A percentile compares a stretch with the other conserved stretches of the same genome.
Evolutionary conservation across 2,113 vertebrate species (phyloP).

Genomic region (Eurystomus gularis): DNA sequence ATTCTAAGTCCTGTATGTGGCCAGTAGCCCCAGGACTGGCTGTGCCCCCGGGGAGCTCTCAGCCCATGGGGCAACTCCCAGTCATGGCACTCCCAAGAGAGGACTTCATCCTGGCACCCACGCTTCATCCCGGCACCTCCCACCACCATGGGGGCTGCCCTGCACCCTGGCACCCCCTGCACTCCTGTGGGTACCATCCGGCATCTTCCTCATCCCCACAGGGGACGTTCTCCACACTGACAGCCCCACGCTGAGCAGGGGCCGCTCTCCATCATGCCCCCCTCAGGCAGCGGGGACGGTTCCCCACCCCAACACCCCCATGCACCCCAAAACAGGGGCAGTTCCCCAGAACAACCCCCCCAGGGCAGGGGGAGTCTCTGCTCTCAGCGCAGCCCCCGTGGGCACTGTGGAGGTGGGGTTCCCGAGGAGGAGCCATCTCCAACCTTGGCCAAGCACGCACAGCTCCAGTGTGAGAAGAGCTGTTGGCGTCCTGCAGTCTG

Average conservation of each 20-base stretch:
- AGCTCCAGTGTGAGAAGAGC: background rate
- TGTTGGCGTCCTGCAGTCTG: background rate
- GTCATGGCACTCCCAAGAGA: accelerated
- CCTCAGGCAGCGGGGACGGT: accelerated
- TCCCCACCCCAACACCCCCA: background rate
- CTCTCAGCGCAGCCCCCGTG: background rate
- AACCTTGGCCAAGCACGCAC: background rate
- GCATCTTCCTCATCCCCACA: accelerated
- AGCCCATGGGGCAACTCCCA: background rate
- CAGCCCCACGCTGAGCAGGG: background rate
- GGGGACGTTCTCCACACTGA: background rate
- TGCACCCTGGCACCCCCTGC: background rate
- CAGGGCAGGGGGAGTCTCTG: background rate
- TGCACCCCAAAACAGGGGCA: background rate
- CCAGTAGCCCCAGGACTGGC: background rate
- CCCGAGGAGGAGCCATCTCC: background rate
- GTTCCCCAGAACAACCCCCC: background rate
- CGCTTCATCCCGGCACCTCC: too few relatives aligned
- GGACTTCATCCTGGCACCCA: too few relatives aligned
- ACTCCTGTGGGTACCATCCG: background rate
- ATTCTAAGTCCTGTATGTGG: accelerated
- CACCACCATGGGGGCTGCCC: background rate
- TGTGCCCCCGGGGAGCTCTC: background rate
- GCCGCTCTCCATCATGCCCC: background rate
- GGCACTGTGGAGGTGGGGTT: background rate